Evolutionary conservation across 2,797 vertebrate species (phyloP).

Genomic region (Pachyuromys duprasi): DNA sequence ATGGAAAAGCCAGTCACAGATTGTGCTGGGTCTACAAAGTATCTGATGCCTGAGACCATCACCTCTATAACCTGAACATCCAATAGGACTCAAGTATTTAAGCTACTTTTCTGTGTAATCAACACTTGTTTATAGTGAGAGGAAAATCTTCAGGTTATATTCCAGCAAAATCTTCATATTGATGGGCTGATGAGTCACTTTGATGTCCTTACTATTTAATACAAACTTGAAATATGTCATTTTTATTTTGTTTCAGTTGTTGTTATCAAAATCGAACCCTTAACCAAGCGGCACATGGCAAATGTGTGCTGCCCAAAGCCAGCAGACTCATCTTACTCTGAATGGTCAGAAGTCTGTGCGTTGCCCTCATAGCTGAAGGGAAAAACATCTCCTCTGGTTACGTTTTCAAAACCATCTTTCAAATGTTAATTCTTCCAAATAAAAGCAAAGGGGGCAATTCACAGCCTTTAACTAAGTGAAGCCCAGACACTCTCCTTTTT

Average conservation of each 20-base stretch:
- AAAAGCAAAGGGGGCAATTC: background rate
- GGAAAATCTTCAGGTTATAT: background rate
- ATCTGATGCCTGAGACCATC: background rate
- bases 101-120: background rate
- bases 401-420: slow-evolving; percentile 30
- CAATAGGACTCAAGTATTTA: background rate
- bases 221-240: background rate
- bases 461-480: background rate
- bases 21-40: background rate
- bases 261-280: background rate
- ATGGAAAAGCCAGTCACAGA: background rate
- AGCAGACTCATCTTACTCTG: background rate
- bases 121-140: background rate
- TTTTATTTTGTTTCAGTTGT: background rate
- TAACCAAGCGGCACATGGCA: background rate
- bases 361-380: slow-evolving; percentile 15
- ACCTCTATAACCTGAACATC: background rate
- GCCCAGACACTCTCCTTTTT: background rate
- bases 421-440: slow-evolving; percentile 4
- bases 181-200: background rate
- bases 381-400: slow-evolving; percentile 2
- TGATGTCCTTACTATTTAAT: background rate
- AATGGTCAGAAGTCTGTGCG: slow-evolving; percentile 16
- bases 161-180: background rate
- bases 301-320: background rate